Conservation (phyloP, 2,113 vertebrate genomes). For the Lutjanus erythropterus region DNA sequence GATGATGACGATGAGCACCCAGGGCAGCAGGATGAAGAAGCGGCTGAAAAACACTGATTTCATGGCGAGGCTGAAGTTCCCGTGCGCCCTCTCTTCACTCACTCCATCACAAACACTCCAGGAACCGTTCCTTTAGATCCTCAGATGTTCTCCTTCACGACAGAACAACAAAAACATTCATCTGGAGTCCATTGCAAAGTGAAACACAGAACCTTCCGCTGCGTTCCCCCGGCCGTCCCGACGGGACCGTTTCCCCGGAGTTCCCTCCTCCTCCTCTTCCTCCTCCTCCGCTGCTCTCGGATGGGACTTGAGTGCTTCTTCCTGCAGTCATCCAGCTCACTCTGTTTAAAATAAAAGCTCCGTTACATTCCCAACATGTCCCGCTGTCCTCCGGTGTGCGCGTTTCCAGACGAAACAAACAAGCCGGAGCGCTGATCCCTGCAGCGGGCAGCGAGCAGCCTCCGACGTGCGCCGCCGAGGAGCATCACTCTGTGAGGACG, state of each 20-base stretch:
- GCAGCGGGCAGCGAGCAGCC: slow-evolving; percentile 25
- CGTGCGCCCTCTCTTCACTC: slow-evolving; percentile 43
- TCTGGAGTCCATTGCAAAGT: slow-evolving; percentile 39
- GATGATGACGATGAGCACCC: slow-evolving; percentile 94
- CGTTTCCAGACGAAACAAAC: slow-evolving; percentile 16
- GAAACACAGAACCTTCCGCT: slow-evolving; percentile 24
- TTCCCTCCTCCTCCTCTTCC: slow-evolving; percentile 15
- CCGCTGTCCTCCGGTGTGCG: neutral
- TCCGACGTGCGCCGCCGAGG: slow-evolving; percentile 37
- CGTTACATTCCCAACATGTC: slow-evolving; percentile 50
- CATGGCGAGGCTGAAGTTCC: slow-evolving; percentile 82
- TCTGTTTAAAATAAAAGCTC: slow-evolving; percentile 13
- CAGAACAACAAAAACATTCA: neutral
- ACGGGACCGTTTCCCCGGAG: slow-evolving; percentile 59
- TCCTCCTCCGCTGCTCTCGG: slow-evolving; percentile 43
- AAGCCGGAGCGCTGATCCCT: slow-evolving; percentile 18
- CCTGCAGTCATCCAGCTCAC: slow-evolving; percentile 34
- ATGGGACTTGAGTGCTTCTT: slow-evolving; percentile 55
- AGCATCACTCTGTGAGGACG: slow-evolving; percentile 70
- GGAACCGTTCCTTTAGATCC: neutral
- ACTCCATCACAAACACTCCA: slow-evolving; percentile 70
- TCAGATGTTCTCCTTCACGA: neutral
- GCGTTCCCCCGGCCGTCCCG: slow-evolving; percentile 64
- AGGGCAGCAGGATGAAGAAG: slow-evolving; percentile 93
- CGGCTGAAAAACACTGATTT: slow-evolving; percentile 91